Evolutionary conservation across 2,888 invertebrate species (phyloP).

Genomic region (Drosophila limbata): DNA sequence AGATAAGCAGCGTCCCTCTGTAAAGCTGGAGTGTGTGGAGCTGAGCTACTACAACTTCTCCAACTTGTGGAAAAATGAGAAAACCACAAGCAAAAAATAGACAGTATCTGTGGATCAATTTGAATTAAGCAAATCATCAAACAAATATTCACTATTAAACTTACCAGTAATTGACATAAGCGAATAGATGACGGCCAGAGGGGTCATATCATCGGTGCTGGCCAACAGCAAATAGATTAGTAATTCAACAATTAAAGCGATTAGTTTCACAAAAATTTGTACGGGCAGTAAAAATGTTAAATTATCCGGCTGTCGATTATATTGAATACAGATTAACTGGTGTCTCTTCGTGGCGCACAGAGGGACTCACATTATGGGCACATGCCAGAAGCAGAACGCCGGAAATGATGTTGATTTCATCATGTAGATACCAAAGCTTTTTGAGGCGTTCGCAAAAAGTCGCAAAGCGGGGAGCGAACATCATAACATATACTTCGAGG

Average conservation of each 20-base stretch:
- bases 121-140: neutral
- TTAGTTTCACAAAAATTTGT: slow-evolving; percentile 46
- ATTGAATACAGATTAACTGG: neutral
- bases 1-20: slow-evolving; percentile 34
- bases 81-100: slow-evolving; percentile 16
- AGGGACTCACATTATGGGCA: slow-evolving; percentile 11
- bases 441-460: slow-evolving; percentile 17
- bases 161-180: slow-evolving; percentile 37
- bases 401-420: slow-evolving; percentile 28
- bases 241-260: slow-evolving; percentile 49
- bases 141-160: neutral
- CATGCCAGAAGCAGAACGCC: slow-evolving; percentile 34
- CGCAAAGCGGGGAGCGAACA: fast-evolving
- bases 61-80: slow-evolving; percentile 38
- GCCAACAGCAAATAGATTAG: slow-evolving; percentile 39
- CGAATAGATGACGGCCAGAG: slow-evolving; percentile 3
- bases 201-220: fast-evolving
- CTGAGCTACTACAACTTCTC: neutral
- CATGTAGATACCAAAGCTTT: slow-evolving; percentile 33
- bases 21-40: no score
- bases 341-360: neutral
- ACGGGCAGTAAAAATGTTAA: slow-evolving; percentile 41
- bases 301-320: slow-evolving; percentile 16
- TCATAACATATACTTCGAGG: neutral
- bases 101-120: slow-evolving; percentile 14